These are phyloP conservation scores for Venusia cambrica DNA, from an alignment of 2,888 invertebrate genomes.

Conservation along the genomic window DNA sequence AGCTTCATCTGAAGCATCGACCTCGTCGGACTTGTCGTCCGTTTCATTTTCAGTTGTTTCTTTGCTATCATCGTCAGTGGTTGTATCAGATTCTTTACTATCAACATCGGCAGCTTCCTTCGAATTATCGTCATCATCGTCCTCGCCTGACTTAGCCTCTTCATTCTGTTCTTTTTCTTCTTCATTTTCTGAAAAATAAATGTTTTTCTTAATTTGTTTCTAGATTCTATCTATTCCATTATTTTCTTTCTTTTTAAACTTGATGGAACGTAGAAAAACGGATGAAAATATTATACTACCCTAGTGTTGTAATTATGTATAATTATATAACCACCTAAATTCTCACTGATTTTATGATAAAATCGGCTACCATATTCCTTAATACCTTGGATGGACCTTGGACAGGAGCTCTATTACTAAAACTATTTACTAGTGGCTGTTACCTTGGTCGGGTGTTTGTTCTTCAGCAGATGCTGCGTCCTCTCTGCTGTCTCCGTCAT, in stretches of 20 bases:
- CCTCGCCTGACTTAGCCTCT: slow-evolving; percentile 39
- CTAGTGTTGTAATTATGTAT: too few species aligned
- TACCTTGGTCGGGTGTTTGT: slow-evolving; percentile 65
- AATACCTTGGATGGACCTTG: too few species aligned
- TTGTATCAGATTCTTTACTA: slow-evolving; percentile 46
- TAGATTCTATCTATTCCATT: too few species aligned
- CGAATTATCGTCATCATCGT: slow-evolving; percentile 36
- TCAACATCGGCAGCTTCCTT: slow-evolving; percentile 47
- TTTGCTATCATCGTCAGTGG: slow-evolving; percentile 42
- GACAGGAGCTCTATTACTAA: too few species aligned
- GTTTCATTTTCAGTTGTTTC: slow-evolving; percentile 44
- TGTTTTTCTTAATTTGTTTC: too few species aligned
- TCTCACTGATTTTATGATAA: too few species aligned
- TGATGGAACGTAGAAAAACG: too few species aligned
- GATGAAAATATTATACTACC: too few species aligned
- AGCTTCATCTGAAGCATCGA: slow-evolving; percentile 41
- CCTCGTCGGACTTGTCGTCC: slow-evolving; percentile 54
- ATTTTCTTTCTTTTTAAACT: too few species aligned
- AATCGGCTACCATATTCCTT: too few species aligned
- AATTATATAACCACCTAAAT: too few species aligned
- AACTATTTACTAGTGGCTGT: too few species aligned
- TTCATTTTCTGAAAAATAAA: slow-evolving; percentile 63
- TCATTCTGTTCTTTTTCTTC: slow-evolving; percentile 53
- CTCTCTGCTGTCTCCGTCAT: slow-evolving; percentile 55
- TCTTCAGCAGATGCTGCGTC: slow-evolving; percentile 70